Evolutionary conservation across 2,113 vertebrate genomes (phyloP).

Genomic region (Hystrix cristata): DNA sequence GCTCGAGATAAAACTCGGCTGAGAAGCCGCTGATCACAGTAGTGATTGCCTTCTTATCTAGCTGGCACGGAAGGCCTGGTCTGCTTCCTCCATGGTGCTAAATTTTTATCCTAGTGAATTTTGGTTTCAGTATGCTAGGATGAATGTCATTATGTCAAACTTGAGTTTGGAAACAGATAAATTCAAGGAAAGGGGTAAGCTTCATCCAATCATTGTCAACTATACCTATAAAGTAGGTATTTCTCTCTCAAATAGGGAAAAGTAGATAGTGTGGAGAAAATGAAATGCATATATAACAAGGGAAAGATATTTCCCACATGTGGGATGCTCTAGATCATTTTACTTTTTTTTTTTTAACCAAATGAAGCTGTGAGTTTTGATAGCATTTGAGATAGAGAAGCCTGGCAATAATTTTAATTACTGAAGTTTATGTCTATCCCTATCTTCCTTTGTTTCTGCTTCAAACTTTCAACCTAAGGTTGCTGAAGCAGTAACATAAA

Average conservation of each 20-base stretch:
- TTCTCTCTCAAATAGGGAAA: background rate
- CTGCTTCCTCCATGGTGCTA: too few relatives aligned
- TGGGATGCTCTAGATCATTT: background rate
- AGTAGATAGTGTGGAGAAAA: background rate
- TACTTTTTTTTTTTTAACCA: background rate
- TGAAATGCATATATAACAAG: background rate
- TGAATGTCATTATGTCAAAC: background rate
- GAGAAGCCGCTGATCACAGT: background rate
- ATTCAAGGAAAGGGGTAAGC: background rate
- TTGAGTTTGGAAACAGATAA: background rate
- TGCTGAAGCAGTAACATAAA: constrained; percentile 25
- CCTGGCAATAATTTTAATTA: background rate
- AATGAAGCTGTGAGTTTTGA: constrained; percentile 36
- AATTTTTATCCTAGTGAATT: background rate
- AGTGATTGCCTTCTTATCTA: background rate
- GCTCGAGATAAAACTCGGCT: background rate
- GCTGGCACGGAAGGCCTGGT: background rate
- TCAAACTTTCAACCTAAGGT: background rate
- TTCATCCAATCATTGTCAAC: background rate
- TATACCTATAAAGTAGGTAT: background rate
- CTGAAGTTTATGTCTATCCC: background rate
- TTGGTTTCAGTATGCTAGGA: background rate
- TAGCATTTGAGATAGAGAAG: background rate
- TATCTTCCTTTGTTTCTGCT: constrained; percentile 8
- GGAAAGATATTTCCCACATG: background rate